Conservation (phyloP, 2,113 vertebrate genomes). For the Pelecanus crispus region DNA sequence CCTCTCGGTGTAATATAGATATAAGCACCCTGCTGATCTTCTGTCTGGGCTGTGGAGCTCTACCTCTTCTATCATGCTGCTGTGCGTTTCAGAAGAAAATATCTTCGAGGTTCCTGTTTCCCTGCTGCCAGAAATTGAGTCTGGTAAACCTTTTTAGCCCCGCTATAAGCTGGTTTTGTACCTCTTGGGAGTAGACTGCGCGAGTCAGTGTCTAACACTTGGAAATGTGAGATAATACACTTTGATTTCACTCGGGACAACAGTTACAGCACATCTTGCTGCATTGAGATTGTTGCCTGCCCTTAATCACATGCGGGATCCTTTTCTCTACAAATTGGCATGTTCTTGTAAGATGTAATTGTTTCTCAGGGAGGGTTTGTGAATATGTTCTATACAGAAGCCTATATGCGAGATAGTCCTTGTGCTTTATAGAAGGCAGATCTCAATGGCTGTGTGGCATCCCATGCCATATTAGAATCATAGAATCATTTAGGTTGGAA, state of each 20-base stretch:
- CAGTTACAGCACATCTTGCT: neutral
- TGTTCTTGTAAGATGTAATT: neutral
- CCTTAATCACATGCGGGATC: neutral
- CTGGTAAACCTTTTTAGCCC: neutral
- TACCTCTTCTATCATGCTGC: neutral
- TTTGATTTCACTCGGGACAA: neutral
- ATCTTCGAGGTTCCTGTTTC: neutral
- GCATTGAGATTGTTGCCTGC: neutral
- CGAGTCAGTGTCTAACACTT: neutral
- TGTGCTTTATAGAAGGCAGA: neutral
- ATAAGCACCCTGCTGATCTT: neutral
- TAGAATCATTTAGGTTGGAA: too few relatives aligned
- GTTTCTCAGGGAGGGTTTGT: neutral
- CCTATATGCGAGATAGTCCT: neutral
- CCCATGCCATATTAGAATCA: neutral
- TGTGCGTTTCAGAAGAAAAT: neutral
- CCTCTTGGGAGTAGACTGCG: neutral
- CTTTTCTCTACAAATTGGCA: neutral
- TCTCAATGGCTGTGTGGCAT: neutral
- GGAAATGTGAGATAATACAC: neutral
- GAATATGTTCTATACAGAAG: neutral
- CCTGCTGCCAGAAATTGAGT: neutral
- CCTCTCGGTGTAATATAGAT: too few relatives aligned
- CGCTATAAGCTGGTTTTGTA: neutral
- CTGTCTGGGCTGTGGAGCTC: neutral